These are phyloP conservation scores for Lepisosteus oculatus DNA, from an alignment of 2,113 vertebrate species.

Conservation along the genomic window DNA sequence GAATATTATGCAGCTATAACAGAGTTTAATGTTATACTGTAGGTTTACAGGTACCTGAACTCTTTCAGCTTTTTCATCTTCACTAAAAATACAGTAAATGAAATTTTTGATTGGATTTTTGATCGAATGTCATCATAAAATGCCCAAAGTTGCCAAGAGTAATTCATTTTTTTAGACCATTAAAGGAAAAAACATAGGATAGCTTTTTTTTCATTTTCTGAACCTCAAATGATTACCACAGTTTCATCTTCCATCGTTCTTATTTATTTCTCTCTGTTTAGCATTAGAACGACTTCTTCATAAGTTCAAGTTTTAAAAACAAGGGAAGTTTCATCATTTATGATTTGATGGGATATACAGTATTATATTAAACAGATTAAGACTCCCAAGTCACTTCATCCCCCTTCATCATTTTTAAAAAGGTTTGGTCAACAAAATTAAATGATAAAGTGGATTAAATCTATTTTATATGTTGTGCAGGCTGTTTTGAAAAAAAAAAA, in stretches of 20 bases:
- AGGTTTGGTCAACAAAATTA: no score
- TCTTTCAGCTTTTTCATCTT: background rate
- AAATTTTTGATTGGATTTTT: background rate
- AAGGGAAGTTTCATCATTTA: no score
- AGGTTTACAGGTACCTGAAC: background rate
- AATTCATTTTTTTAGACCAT: background rate
- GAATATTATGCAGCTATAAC: background rate
- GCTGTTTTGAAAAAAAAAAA: no score
- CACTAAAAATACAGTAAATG: background rate
- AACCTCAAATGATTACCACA: background rate
- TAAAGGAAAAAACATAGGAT: background rate
- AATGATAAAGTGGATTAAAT: no score
- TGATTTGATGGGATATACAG: no score
- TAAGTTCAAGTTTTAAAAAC: no score
- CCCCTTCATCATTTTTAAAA: no score
- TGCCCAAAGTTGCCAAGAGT: constrained; percentile 1
- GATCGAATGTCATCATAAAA: background rate
- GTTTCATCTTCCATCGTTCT: background rate
- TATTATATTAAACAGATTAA: no score
- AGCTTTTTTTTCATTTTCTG: background rate
- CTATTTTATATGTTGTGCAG: no score
- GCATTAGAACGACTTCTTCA: no score
- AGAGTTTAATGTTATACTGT: background rate
- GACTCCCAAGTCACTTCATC: no score
- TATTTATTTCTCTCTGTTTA: background rate